Percentiles rank a stretch among this genome's conserved stretches.
phyloP scores from a whole-genome alignment of 2,113 vertebrate genomes.

The Thalassarche chlororhynchos region DNA sequence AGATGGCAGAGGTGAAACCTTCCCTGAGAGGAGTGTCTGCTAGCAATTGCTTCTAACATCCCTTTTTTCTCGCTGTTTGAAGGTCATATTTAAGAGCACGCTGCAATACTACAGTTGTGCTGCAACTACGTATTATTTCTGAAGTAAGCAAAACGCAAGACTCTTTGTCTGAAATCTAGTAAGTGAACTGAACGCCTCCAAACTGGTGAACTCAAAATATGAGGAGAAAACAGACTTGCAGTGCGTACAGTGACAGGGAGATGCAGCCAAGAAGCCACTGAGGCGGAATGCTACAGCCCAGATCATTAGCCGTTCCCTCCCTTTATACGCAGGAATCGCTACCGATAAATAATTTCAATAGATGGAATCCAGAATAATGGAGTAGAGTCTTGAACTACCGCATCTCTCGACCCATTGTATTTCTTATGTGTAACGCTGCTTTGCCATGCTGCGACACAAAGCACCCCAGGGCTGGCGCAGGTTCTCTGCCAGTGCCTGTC shows the following conservation, averaged over 20 bases:
- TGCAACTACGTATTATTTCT: fast-evolving
- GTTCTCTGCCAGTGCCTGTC: background rate
- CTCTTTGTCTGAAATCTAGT: too few species aligned
- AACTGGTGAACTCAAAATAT: fast-evolving
- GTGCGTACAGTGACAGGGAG: fast-evolving
- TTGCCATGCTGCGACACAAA: background rate
- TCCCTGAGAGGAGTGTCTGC: background rate
- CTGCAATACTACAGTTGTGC: background rate
- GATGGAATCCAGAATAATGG: background rate
- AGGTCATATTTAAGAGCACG: background rate
- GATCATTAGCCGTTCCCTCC: background rate
- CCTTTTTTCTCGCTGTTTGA: fast-evolving
- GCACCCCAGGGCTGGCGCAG: background rate
- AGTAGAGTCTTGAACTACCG: background rate
- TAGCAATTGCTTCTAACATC: background rate
- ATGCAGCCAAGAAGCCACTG: background rate
- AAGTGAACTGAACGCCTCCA: fast-evolving
- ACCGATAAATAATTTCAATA: fast-evolving
- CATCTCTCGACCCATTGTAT: background rate
- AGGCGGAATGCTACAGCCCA: background rate
- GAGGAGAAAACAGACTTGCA: background rate
- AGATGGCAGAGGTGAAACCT: conserved; percentile 36
- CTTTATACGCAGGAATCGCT: background rate
- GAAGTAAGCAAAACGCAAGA: background rate
- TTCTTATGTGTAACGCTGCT: background rate